Base-by-base conservation (phyloP, 2,888 invertebrate genomes). In the Nemoura dubitans region DNA sequence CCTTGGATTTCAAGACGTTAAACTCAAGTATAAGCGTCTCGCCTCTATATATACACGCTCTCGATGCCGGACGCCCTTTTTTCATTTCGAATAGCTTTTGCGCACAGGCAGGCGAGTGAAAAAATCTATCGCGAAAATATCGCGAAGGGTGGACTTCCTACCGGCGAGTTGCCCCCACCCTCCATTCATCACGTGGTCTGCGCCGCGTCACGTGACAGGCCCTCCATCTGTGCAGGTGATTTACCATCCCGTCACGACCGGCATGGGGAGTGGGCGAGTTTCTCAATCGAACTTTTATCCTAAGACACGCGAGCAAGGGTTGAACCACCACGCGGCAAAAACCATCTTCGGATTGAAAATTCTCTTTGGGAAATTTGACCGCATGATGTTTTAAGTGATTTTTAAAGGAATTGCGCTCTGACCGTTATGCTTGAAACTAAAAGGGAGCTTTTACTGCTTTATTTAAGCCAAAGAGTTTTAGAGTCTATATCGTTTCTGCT, bases 91-190 rank as follows among this genome's bases (percentile, higher is more conserved):
- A 78, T 78, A 27, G 78, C 78, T 78, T 78, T 78, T 27, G 10
- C 78, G 27, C 78, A 26, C 78, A 78, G 78, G 26, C 1, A 26
- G 78, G 26, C 7, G 28, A 26, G 78, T 78, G 78, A 78, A 78
- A 78, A 78, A 78, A 78, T 78, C 78, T 26, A 78, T 27, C 78
- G 78, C 78, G 78, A 78, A 26, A 28, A 78, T 78, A 78, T 78
- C 28, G 26, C 26, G 26, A 10, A 27, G 28, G 26, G 26, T 78
- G 26, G n/a, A 78, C 26, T 78, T 78, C 78, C 78, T 78, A 5
- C 78, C n/a, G 78, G n/a, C 78, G n/a, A n/a, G n/a, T n/a, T n/a
- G 78, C 78, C 78, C 28, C 78, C 78, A 78, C 78, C 78, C 81
- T 21, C 29, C 30, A 81, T 81, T 30, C n/a, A 81, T 81, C 81